A percentile compares a stretch with the other conserved stretches of the same genome.
Conservation (phyloP, 2,113 vertebrate genomes). For the Mormoops blainvillei region DNA sequence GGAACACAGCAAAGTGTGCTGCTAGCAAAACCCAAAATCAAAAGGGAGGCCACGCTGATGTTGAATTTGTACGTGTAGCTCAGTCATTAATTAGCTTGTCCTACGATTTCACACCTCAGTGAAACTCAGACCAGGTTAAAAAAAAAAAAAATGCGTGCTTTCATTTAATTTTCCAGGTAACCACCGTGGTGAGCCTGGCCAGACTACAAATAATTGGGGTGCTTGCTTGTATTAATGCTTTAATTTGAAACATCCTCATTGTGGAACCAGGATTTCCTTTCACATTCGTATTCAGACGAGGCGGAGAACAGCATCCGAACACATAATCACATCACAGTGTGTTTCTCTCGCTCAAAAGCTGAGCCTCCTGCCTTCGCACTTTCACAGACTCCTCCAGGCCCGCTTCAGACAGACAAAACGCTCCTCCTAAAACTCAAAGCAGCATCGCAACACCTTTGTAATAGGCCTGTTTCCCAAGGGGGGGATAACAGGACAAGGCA, state of each 20-base stretch:
- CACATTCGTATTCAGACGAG: slow-evolving; percentile 26
- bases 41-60: background rate
- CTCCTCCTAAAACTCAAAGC: slow-evolving; percentile 68
- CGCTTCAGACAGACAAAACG: slow-evolving; percentile 64
- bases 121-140: background rate
- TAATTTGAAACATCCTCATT: background rate
- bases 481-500: slow-evolving; percentile 49
- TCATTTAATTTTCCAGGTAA: background rate
- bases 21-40: background rate
- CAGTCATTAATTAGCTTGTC: background rate
- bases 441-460: slow-evolving; percentile 69
- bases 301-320: slow-evolving; percentile 28
- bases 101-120: background rate
- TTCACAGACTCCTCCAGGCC: slow-evolving; percentile 53
- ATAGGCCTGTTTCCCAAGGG: slow-evolving; percentile 47
- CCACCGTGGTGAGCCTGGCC: background rate
- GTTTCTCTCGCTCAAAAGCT: slow-evolving; percentile 37
- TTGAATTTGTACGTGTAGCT: background rate
- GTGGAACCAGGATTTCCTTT: background rate
- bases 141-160: background rate
- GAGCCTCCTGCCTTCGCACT: slow-evolving; percentile 46
- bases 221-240: background rate
- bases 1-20: background rate
- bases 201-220: background rate
- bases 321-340: slow-evolving; percentile 34